A percentile compares a stretch with the other conserved stretches of the same genome.
phyloP scores from a whole-genome alignment of 2,888 invertebrate genomes.

The Limulus polyphemus region DNA sequence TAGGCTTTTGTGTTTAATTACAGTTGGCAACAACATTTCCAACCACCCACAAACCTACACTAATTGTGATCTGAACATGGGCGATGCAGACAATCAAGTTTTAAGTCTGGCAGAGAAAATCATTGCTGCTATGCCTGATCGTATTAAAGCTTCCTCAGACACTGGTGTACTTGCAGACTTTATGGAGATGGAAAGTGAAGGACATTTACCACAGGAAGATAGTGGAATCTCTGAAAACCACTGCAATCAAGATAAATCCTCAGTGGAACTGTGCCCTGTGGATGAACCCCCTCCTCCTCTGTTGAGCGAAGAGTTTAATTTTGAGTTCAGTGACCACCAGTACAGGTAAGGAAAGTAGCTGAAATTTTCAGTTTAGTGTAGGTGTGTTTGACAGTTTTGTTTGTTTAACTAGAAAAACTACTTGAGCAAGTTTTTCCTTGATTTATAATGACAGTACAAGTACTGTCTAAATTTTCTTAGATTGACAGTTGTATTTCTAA shows the following conservation, averaged over 20 bases:
- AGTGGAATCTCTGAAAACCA: constrained; percentile 28
- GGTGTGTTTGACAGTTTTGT: neutral
- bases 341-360: constrained; percentile 47
- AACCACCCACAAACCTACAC: constrained; percentile 29
- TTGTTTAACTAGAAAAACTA: too few relatives aligned
- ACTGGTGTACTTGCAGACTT: constrained; percentile 15
- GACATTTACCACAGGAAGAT: constrained; percentile 4
- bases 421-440: too few relatives aligned
- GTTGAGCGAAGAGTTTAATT: constrained; percentile 50
- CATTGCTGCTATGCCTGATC: constrained; percentile 93
- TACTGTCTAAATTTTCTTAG: too few relatives aligned
- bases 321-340: constrained; percentile 68
- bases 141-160: constrained; percentile 63
- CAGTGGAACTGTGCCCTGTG: constrained; percentile 50
- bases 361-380: neutral
- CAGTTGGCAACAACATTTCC: constrained; percentile 20
- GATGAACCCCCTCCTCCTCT: constrained; percentile 31
- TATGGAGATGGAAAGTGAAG: constrained; percentile 24
- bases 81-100: constrained; percentile 45
- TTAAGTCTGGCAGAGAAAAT: constrained; percentile 92
- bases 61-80: constrained; percentile 27
- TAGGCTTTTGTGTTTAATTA: neutral
- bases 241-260: constrained; percentile 44
- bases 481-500: too few relatives aligned
- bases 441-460: too few relatives aligned